These are phyloP conservation scores for Charanyca ferruginea DNA, from an alignment of 2,888 invertebrate species.

Conservation along the genomic window DNA sequence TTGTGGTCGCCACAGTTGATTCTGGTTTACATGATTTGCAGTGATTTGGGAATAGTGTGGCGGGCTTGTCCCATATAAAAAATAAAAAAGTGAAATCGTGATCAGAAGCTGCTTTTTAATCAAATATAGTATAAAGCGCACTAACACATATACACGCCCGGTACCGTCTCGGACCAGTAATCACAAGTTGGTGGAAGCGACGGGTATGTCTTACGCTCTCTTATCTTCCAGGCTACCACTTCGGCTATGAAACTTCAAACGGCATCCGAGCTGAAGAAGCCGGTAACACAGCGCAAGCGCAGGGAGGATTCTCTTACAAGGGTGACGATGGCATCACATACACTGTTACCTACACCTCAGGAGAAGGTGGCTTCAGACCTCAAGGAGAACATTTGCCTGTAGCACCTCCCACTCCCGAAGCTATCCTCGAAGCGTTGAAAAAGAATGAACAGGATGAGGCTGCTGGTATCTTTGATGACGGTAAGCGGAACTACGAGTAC, in stretches of 20 bases:
- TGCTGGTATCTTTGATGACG: constrained; percentile 90
- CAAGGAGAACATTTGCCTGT: constrained; percentile 91
- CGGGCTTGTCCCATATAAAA: too few relatives aligned
- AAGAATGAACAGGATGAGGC: constrained; percentile 90
- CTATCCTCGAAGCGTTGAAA: constrained; percentile 87
- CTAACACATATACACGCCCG: too few relatives aligned
- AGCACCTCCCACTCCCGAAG: constrained; percentile 91
- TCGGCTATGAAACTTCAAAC: constrained; percentile 84
- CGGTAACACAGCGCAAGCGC: constrained; percentile 75
- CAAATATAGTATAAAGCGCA: too few relatives aligned
- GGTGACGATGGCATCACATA: constrained; percentile 91
- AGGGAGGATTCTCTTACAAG: constrained; percentile 91
- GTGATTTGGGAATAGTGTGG: too few relatives aligned
- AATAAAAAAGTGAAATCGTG: too few relatives aligned
- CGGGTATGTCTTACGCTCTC: not conserved
- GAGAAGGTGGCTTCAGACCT: constrained; percentile 91
- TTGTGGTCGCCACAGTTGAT: too few relatives aligned
- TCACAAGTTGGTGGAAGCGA: too few relatives aligned
- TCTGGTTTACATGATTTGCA: too few relatives aligned
- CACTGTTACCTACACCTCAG: constrained; percentile 88
- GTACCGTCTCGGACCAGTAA: too few relatives aligned
- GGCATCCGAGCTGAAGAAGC: constrained; percentile 84
- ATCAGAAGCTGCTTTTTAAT: too few relatives aligned
- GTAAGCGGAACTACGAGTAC: constrained; percentile 70
- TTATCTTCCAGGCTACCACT: constrained; percentile 77